Conservation (phyloP, 1,140 invertebrate genomes). For the Cydia amplana region DNA sequence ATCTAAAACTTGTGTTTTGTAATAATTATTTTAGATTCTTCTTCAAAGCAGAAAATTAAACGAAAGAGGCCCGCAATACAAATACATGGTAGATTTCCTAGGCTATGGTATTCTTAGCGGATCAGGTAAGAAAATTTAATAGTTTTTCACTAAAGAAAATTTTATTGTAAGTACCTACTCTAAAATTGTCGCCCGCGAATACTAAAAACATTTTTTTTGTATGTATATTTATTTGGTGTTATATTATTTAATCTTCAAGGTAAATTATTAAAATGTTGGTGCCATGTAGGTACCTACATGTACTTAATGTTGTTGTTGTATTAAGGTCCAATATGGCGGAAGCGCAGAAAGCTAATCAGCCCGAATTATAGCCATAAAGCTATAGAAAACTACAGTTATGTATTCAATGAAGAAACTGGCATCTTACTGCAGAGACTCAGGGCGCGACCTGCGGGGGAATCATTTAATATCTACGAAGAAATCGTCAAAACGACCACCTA, state of each 20-base stretch:
- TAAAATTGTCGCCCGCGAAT: too few relatives aligned
- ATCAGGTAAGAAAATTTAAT: constrained; percentile 52
- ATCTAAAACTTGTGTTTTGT: too few relatives aligned
- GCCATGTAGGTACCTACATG: background rate
- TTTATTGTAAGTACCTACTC: too few relatives aligned
- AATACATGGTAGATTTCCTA: constrained; percentile 63
- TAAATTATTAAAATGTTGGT: too few relatives aligned
- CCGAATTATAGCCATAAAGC: constrained; percentile 61
- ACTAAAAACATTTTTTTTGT: too few relatives aligned
- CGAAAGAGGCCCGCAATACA: constrained; percentile 66
- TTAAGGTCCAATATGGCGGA: constrained; percentile 58
- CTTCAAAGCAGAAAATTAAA: constrained; percentile 56
- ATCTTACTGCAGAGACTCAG: constrained; percentile 43
- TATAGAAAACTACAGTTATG: constrained; percentile 52
- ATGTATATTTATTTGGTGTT: too few relatives aligned
- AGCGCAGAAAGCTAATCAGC: constrained; percentile 64
- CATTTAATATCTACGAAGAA: constrained; percentile 57
- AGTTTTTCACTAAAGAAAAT: too few relatives aligned
- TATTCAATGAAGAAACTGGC: constrained; percentile 56
- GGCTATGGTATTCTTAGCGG: constrained; percentile 69
- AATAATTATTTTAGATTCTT: constrained; percentile 46
- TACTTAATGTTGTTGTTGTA: background rate
- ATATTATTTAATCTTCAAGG: too few relatives aligned
- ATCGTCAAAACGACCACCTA: constrained; percentile 60
- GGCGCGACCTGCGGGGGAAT: constrained; percentile 37